Percentiles rank a stretch among this genome's conserved stretches.
These are phyloP conservation scores for Scaptomyza graminum DNA, from an alignment of 1,140 invertebrate species.

Conservation along the genomic window DNA sequence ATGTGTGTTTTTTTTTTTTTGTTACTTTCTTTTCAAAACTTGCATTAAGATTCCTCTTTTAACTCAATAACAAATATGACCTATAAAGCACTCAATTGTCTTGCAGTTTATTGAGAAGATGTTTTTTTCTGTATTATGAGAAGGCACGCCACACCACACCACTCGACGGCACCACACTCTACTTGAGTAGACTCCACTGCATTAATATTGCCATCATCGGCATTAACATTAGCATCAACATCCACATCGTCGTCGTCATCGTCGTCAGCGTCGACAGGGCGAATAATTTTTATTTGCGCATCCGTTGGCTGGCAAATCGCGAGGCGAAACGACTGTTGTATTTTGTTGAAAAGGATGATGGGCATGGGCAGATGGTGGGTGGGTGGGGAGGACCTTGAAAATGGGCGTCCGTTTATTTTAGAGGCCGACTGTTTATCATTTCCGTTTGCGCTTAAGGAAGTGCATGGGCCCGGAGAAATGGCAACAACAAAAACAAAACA, in stretches of 20 bases:
- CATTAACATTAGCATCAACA: constrained; percentile 3
- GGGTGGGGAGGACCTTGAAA: constrained; percentile 45
- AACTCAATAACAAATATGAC: not conserved
- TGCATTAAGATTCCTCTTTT: not conserved
- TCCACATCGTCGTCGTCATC: constrained; percentile 8
- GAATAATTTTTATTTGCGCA: constrained; percentile 73
- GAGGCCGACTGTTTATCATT: constrained; percentile 61
- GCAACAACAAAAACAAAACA: constrained; percentile 3
- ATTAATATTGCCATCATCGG: constrained; percentile 15
- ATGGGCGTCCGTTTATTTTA: constrained; percentile 47
- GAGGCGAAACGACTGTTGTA: constrained; percentile 2
- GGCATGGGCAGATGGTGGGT: constrained; percentile 12
- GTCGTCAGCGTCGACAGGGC: constrained; percentile 47
- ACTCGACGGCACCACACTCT: not conserved
- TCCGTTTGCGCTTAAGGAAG: constrained; percentile 72
- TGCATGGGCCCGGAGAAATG: constrained; percentile 30
- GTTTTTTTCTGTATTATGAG: constrained; percentile 6
- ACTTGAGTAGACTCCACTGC: constrained; percentile 1
- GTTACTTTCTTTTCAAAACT: not conserved
- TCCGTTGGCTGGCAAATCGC: constrained; percentile 40
- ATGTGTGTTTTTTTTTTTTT: too few relatives aligned
- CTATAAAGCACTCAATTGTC: not conserved
- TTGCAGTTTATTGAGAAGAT: not conserved
- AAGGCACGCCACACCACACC: not conserved
- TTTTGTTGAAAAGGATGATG: constrained; percentile 7